Percentiles rank a stretch among this genome's conserved stretches.
Evolutionary conservation across 1,140 invertebrate genomes (phyloP).

Genomic region (Medauroidea extradentata): DNA sequence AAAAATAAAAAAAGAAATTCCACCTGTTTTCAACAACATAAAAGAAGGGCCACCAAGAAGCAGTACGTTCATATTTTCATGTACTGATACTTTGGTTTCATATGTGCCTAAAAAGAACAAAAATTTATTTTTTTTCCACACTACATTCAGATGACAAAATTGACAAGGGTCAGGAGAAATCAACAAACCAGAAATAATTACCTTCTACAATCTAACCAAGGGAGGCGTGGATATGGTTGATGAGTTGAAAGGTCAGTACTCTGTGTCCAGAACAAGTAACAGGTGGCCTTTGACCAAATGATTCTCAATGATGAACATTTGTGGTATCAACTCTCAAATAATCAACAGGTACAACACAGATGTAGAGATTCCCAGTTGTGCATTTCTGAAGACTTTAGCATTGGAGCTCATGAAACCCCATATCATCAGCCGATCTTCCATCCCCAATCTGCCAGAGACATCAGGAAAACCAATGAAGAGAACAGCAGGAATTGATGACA

Average conservation of each 20-base stretch:
- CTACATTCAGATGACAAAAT: not conserved
- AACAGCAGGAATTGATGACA: too few relatives aligned
- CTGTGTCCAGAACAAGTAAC: constrained; percentile 13
- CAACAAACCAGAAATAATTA: constrained; percentile 24
- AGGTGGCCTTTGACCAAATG: constrained; percentile 33
- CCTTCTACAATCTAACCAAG: constrained; percentile 27
- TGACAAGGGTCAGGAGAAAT: not conserved
- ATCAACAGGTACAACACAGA: not conserved
- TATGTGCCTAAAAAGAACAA: constrained; percentile 3
- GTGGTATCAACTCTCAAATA: constrained; percentile 30
- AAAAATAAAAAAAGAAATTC: constrained; percentile 40
- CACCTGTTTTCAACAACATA: constrained; percentile 6
- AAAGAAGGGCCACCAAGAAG: not conserved
- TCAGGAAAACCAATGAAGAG: too few relatives aligned
- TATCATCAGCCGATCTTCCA: too few relatives aligned
- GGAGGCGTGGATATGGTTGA: constrained; percentile 22
- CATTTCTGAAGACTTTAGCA: too few relatives aligned
- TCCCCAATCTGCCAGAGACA: too few relatives aligned
- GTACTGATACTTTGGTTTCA: not conserved
- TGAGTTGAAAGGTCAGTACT: constrained; percentile 9
- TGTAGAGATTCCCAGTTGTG: not conserved
- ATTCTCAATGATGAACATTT: constrained; percentile 32
- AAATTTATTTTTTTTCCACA: not conserved
- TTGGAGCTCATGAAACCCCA: too few relatives aligned
- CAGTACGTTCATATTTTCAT: not conserved